Evolutionary conservation across 2,888 invertebrate species (phyloP), one percentile per base, ranked within the genome.

Genomic region (Caenorhabditis becei): DNA sequence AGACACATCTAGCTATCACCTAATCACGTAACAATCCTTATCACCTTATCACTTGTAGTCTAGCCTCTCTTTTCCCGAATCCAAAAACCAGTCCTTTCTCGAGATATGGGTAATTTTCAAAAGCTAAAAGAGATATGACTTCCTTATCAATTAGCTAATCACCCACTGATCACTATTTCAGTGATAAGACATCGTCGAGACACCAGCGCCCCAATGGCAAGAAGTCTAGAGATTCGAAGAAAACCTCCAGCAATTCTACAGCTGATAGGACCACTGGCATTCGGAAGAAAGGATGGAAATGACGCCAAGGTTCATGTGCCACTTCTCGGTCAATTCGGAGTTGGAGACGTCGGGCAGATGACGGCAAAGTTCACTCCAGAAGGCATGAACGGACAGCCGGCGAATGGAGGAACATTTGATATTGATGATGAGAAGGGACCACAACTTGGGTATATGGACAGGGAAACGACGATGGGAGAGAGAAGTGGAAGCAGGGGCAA

Each of bases 381-480:
- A 74, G 81, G 71, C 23, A 63, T 28, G 24, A 20, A 41, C 11
- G 66, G 67, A 10, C 77, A 81, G 32, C 61, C 53, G 47, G 62
- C 85, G 7, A 88, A 88, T 66, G 84, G 86, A 8, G 88, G 88
- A 23, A 80, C 85, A 0, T 88, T 84, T 59, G 69, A 84, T 20
- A 61, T 87, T n/a, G 78, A 77, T 18, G 78, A 75, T n/a, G 84
- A 86, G 47, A 74, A 72, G 16, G 77, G 82, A 47, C 86, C 87
- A 7, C 81, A 86, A 53, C 75, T 87, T 14, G 88, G 87, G 10
- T 88, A 87, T 63, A 88, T 87, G 86, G 84, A 88, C 41, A 77
- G 85, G 28, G 83, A 86, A 44, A 82, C 86, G 7, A 83, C 84
- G 4, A 80, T 83, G 66, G 83, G 84, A 62, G 80, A 83, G 41